These are phyloP conservation scores for Triops cancriformis DNA, from an alignment of 1,140 invertebrate genomes.

Conservation along the genomic window DNA sequence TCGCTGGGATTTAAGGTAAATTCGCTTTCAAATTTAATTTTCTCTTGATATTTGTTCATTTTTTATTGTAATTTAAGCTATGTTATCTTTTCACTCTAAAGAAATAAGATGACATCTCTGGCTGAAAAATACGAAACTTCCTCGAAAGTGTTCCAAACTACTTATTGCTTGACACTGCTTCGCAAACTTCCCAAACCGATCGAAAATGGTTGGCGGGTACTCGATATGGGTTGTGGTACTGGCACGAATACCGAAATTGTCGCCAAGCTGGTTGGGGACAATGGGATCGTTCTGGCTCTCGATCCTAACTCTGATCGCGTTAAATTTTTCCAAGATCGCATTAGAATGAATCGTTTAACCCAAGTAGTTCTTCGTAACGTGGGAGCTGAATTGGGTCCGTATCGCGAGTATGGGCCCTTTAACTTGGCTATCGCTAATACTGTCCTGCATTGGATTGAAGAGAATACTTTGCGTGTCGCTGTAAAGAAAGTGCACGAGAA, in stretches of 20 bases:
- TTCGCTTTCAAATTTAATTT: too few species aligned
- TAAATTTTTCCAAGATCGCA: background rate
- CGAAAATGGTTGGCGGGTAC: background rate
- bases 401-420: background rate
- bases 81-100: too few species aligned
- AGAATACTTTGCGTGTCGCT: background rate
- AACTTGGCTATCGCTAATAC: background rate
- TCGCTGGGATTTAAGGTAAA: too few species aligned
- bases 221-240: constrained; percentile 1
- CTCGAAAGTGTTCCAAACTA: too few species aligned
- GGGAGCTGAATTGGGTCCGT: background rate
- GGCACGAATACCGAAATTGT: constrained; percentile 19
- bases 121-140: too few species aligned
- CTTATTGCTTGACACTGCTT: background rate
- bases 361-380: background rate
- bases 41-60: too few species aligned
- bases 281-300: background rate
- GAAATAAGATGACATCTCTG: too few species aligned
- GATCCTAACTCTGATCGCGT: background rate
- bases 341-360: background rate
- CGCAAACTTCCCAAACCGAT: background rate
- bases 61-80: too few species aligned
- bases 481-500: background rate
- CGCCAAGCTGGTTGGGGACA: background rate
- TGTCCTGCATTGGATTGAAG: constrained; percentile 16